Conservation (phyloP, 2,113 vertebrate genomes). For the Caretta caretta region DNA sequence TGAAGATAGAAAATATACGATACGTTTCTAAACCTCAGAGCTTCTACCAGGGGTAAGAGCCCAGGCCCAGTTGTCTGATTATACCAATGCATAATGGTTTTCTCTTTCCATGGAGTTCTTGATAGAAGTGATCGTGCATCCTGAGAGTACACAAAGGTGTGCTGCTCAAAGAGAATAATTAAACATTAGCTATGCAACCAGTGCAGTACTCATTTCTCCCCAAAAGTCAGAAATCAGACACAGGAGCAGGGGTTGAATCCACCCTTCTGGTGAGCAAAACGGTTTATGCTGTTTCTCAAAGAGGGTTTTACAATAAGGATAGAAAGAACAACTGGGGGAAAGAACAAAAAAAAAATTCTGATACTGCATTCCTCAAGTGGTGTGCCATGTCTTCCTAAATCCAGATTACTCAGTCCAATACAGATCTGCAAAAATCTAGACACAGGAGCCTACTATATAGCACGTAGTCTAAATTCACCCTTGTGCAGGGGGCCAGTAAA, state of each 20-base stretch:
- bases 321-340: neutral
- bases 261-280: neutral
- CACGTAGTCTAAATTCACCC: neutral
- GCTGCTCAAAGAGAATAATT: neutral
- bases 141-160: neutral
- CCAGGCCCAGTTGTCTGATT: neutral
- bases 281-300: neutral
- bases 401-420: conserved; percentile 25
- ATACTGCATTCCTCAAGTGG: neutral
- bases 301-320: neutral
- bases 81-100: neutral
- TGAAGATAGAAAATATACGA: neutral
- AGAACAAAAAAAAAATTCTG: neutral
- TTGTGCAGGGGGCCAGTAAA: neutral
- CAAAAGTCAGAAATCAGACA: neutral
- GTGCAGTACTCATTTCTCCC: neutral
- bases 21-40: neutral
- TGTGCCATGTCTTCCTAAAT: conserved; percentile 36
- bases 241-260: neutral
- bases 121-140: neutral
- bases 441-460: neutral
- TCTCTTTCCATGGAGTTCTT: neutral
- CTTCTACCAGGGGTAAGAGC: neutral
- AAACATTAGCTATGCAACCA: neutral
- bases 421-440: neutral